Conservation (phyloP, 2,797 vertebrate species). For the Geotrypetes seraphini region DNA sequence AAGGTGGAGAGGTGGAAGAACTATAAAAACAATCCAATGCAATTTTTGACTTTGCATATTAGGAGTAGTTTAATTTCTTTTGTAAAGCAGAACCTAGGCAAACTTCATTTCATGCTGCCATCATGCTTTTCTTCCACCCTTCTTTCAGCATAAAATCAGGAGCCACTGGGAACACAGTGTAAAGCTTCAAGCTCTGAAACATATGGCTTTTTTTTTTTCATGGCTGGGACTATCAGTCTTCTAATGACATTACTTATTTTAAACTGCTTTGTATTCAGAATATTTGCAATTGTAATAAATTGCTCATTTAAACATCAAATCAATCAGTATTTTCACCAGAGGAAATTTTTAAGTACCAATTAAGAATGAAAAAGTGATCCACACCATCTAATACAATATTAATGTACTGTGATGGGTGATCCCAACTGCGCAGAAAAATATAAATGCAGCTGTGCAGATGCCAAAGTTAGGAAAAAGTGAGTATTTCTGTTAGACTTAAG, state of each 20-base stretch:
- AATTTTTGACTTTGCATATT: no score
- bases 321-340: slow-evolving; percentile 80
- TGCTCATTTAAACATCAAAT: slow-evolving; percentile 82
- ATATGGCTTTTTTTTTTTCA: slow-evolving; percentile 55
- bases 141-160: no score
- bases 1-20: no score
- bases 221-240: slow-evolving; percentile 64
- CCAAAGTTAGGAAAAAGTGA: slow-evolving; percentile 10
- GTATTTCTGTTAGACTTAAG: slow-evolving; percentile 60
- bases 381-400: slow-evolving; percentile 72
- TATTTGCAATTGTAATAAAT: slow-evolving; percentile 75
- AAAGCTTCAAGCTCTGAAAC: no score
- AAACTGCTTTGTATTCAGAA: slow-evolving; percentile 66
- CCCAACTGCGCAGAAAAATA: slow-evolving; percentile 70
- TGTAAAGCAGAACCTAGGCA: no score
- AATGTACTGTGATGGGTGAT: slow-evolving; percentile 81
- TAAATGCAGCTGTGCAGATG: slow-evolving; percentile 26
- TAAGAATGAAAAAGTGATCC: slow-evolving; percentile 78
- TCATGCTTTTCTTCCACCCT: no score
- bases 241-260: slow-evolving; percentile 60
- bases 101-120: no score
- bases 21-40: no score
- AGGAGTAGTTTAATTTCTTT: no score
- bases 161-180: no score
- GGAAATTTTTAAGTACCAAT: slow-evolving; percentile 83